Conservation (phyloP, 2,888 invertebrate species). For the Cerastis rubricosa region DNA sequence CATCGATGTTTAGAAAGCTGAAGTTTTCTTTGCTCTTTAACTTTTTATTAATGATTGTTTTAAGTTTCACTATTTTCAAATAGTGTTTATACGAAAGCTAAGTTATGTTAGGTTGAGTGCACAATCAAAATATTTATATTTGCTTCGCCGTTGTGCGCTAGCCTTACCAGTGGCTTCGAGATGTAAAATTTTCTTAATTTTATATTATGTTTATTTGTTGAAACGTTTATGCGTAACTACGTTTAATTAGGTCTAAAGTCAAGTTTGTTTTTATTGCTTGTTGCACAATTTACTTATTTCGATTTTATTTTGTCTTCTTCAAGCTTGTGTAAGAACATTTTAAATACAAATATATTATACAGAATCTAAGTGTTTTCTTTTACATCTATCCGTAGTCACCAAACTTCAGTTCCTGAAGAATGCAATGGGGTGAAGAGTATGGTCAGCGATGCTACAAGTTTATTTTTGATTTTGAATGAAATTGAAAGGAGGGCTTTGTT, state of each 20-base stretch:
- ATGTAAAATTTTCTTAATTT: constrained; percentile 64
- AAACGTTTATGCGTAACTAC: constrained; percentile 73
- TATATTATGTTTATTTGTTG: constrained; percentile 71
- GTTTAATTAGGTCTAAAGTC: constrained; percentile 69
- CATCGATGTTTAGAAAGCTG: constrained; percentile 66
- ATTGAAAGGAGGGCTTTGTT: background rate
- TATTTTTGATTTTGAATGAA: background rate
- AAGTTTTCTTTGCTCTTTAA: constrained; percentile 51
- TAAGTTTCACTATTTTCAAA: constrained; percentile 55
- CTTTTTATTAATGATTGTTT: constrained; percentile 51
- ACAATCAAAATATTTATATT: constrained; percentile 54
- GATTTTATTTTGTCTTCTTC: constrained; percentile 78
- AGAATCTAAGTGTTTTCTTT: constrained; percentile 51
- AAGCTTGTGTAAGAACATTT: constrained; percentile 83
- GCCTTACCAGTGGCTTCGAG: constrained; percentile 52
- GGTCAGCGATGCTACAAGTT: background rate
- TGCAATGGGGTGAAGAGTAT: too few relatives aligned
- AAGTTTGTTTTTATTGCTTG: constrained; percentile 78
- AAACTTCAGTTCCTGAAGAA: background rate
- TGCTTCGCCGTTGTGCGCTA: constrained; percentile 60
- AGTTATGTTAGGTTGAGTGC: constrained; percentile 65
- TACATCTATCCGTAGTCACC: background rate
- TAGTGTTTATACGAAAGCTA: constrained; percentile 55
- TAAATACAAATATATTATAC: constrained; percentile 69
- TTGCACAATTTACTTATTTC: constrained; percentile 84